Conservation (phyloP, 1,140 invertebrate genomes). For the Heliconius hermathena region DNA sequence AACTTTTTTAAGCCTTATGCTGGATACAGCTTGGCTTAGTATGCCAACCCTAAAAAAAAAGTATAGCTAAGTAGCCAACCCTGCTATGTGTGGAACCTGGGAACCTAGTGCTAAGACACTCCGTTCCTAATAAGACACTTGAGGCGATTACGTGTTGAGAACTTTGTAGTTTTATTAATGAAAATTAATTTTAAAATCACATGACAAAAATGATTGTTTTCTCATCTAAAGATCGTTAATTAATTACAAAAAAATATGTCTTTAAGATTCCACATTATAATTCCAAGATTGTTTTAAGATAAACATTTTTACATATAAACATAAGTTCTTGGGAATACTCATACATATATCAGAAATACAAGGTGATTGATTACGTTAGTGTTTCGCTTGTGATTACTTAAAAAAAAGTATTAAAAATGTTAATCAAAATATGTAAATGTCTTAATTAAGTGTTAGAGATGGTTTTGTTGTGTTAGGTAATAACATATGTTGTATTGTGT, state of each 20-base stretch:
- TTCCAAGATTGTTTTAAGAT: neutral
- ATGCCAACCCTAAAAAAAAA: no score
- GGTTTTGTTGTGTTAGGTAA: slow-evolving; percentile 2
- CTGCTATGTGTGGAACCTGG: no score
- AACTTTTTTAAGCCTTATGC: no score
- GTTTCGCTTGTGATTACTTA: neutral
- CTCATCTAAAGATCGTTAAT: neutral
- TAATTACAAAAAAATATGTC: neutral
- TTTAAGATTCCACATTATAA: neutral
- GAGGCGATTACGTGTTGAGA: no score
- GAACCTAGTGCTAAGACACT: no score
- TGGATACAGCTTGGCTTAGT: no score
- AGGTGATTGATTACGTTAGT: neutral
- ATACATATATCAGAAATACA: neutral
- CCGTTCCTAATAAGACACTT: no score
- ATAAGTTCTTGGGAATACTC: neutral
- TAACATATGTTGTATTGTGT: neutral
- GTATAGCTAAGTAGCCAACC: no score
- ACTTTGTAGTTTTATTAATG: no score
- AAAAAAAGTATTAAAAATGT: neutral
- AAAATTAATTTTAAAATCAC: no score
- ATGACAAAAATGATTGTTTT: no score
- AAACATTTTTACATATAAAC: neutral
- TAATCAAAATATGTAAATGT: neutral
- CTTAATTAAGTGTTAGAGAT: neutral